Conservation (phyloP, 2,888 invertebrate genomes). For the Ctena decussata region DNA sequence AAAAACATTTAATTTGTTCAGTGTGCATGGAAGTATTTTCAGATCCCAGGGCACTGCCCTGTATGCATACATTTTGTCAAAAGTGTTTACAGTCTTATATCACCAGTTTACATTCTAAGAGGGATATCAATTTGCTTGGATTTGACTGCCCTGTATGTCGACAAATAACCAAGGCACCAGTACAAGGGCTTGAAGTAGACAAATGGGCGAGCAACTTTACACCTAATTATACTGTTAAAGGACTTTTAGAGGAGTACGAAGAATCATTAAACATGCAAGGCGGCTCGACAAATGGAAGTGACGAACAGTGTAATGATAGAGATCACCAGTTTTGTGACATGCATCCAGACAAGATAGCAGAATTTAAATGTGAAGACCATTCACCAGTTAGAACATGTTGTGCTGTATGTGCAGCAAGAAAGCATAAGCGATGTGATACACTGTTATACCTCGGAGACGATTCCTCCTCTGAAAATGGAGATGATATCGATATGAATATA, state of each 20-base stretch:
- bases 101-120: neutral
- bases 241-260: slow-evolving; percentile 22
- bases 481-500: neutral
- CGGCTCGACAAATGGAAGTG: too few species aligned
- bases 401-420: slow-evolving; percentile 29
- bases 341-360: slow-evolving; percentile 25
- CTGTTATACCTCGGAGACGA: neutral
- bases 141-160: slow-evolving; percentile 46
- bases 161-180: slow-evolving; percentile 4
- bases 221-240: slow-evolving; percentile 28
- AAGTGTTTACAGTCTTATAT: slow-evolving; percentile 42
- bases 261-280: neutral
- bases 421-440: slow-evolving; percentile 32
- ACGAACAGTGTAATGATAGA: neutral
- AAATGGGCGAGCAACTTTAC: slow-evolving; percentile 43
- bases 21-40: slow-evolving; percentile 25
- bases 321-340: neutral
- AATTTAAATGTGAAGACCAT: slow-evolving; percentile 39
- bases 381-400: slow-evolving; percentile 4
- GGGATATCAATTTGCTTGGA: neutral
- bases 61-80: slow-evolving; percentile 45
- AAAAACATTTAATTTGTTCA: slow-evolving; percentile 22
- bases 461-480: neutral
- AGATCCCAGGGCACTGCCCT: slow-evolving; percentile 45
- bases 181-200: slow-evolving; percentile 16